Conservation (phyloP, 2,888 invertebrate genomes). For the Brachylomia viminalis region DNA sequence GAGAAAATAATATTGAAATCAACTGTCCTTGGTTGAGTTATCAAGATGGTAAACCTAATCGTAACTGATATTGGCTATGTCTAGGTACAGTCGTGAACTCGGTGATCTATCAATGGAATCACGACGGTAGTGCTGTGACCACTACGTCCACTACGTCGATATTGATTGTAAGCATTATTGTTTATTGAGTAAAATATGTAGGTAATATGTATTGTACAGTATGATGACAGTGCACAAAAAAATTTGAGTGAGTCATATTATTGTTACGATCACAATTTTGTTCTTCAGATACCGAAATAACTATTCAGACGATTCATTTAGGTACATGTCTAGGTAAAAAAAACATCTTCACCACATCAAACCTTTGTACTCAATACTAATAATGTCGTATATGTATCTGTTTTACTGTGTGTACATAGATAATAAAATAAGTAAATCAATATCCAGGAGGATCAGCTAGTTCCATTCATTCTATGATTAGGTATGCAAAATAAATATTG, state of each 20-base stretch:
- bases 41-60: constrained; percentile 7
- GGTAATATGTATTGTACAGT: background rate
- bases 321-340: background rate
- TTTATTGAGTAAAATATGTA: background rate
- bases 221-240: background rate
- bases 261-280: background rate
- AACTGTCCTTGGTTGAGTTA: constrained; percentile 17
- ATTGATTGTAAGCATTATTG: background rate
- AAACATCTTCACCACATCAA: background rate
- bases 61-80: constrained; percentile 34
- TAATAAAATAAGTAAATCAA: too few species aligned
- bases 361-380: too few species aligned
- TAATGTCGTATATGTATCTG: too few species aligned
- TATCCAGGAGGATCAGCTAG: too few species aligned
- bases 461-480: too few species aligned
- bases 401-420: too few species aligned
- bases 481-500: too few species aligned
- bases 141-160: constrained; percentile 6
- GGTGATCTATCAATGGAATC: constrained; percentile 57
- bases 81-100: constrained; percentile 54
- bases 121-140: constrained; percentile 52
- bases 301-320: background rate
- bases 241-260: background rate
- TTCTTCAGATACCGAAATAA: background rate
- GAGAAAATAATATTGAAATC: background rate